Evolutionary conservation across 2,113 vertebrate species (phyloP).

Genomic region (Chloropsis cyanopogon): DNA sequence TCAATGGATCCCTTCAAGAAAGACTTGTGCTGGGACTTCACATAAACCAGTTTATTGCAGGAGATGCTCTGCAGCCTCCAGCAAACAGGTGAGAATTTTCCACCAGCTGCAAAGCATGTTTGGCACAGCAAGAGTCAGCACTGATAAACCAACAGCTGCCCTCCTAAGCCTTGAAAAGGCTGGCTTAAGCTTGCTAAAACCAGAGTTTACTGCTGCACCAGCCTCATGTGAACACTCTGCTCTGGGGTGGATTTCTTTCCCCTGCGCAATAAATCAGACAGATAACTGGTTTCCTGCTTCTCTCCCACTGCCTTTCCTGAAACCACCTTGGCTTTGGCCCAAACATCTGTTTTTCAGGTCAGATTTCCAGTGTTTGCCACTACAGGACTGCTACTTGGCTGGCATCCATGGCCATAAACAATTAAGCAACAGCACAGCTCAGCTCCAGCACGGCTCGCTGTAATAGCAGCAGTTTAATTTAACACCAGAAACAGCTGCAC

Average conservation of each 20-base stretch:
- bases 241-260: not conserved
- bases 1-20: not conserved
- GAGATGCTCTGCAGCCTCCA: not conserved
- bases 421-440: slow-evolving; percentile 4
- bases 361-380: not conserved
- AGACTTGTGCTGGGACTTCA: not conserved
- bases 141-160: not conserved
- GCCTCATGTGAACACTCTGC: not conserved
- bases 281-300: slow-evolving; percentile 35
- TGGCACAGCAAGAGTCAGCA: not conserved
- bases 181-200: not conserved
- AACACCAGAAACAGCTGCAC: slow-evolving; percentile 40
- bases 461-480: slow-evolving; percentile 38
- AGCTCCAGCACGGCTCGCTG: not conserved
- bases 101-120: not conserved
- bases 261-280: slow-evolving; percentile 17
- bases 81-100: not conserved
- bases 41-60: not conserved
- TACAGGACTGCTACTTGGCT: slow-evolving; percentile 14
- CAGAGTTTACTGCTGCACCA: not conserved
- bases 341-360: slow-evolving; percentile 55
- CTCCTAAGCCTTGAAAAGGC: not conserved
- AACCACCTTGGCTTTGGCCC: slow-evolving; percentile 24
- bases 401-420: slow-evolving; percentile 5
- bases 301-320: not conserved